phyloP scores from a whole-genome alignment of 2,113 vertebrate genomes.

The Poeciliopsis retropinna region DNA sequence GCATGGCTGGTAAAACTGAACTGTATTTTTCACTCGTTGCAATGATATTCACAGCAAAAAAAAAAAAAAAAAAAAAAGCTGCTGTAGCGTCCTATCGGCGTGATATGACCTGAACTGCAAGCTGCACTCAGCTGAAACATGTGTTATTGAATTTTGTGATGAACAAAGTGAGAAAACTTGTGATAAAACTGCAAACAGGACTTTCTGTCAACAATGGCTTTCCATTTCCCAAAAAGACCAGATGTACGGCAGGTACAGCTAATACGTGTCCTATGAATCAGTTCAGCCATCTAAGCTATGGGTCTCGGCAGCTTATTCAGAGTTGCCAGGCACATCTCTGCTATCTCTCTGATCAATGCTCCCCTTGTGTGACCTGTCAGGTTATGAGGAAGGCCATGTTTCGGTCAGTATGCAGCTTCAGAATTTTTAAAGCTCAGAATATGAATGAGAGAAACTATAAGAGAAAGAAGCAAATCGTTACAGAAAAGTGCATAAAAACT shows the following conservation, averaged over 20 bases:
- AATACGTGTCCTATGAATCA: background rate
- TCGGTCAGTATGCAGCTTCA: background rate
- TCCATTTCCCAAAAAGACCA: background rate
- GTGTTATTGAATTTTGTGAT: background rate
- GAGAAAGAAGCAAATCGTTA: conserved; percentile 5
- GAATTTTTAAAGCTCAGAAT: background rate
- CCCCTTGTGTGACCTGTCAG: background rate
- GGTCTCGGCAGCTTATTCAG: background rate
- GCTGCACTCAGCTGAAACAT: background rate
- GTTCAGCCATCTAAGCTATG: background rate
- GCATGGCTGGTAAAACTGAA: too few relatives aligned
- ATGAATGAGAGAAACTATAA: background rate
- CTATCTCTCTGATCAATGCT: background rate
- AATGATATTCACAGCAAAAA: too few relatives aligned
- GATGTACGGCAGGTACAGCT: background rate
- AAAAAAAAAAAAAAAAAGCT: background rate
- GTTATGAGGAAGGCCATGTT: background rate
- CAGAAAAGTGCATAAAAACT: conserved; percentile 28
- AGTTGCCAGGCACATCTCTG: background rate
- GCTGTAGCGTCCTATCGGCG: background rate
- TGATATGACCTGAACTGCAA: background rate
- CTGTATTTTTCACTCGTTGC: too few relatives aligned
- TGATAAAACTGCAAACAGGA: background rate
- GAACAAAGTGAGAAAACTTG: background rate
- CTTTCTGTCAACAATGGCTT: background rate